Conservation (phyloP, 2,113 vertebrate species). For the Platichthys flesus region DNA sequence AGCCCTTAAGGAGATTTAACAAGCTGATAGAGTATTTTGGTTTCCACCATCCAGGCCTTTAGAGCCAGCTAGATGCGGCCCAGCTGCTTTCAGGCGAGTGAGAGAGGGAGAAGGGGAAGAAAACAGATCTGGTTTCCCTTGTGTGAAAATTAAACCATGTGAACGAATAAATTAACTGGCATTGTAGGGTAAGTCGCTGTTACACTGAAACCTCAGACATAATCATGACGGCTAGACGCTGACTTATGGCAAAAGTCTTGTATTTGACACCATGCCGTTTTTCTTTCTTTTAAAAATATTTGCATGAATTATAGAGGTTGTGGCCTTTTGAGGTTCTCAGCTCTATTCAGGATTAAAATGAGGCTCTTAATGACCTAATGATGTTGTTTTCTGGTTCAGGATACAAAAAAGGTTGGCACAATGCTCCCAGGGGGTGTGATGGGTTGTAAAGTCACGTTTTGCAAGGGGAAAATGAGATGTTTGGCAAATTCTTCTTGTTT, state of each 20-base stretch:
- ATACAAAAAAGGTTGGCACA: conserved; percentile 40
- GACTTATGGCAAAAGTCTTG: conserved; percentile 38
- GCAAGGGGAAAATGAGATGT: conserved; percentile 35
- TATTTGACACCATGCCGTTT: conserved; percentile 39
- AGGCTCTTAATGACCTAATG: conserved; percentile 25
- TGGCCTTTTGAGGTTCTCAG: conserved; percentile 13
- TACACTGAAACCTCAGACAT: conserved; percentile 45
- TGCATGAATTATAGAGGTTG: conserved; percentile 17
- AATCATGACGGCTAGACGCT: conserved; percentile 14
- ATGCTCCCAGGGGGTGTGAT: background rate
- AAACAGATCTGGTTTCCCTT: conserved; percentile 64
- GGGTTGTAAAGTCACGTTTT: conserved; percentile 41
- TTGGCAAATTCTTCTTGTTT: conserved; percentile 57
- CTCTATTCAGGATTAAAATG: conserved; percentile 10
- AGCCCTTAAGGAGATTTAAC: conserved; percentile 56
- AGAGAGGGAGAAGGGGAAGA: conserved; percentile 15
- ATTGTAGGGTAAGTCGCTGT: conserved; percentile 26
- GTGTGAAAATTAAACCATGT: conserved; percentile 35
- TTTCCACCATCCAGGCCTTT: conserved; percentile 76
- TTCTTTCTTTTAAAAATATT: conserved; percentile 6
- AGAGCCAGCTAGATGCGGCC: conserved; percentile 62
- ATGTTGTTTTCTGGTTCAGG: conserved; percentile 35
- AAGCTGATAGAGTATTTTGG: conserved; percentile 60
- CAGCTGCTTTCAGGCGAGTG: conserved; percentile 52
- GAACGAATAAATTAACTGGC: conserved; percentile 44